A percentile compares a stretch with the other conserved stretches of the same genome.
Conservation (phyloP, 1,140 invertebrate genomes). For the Lordiphosa collinella region DNA sequence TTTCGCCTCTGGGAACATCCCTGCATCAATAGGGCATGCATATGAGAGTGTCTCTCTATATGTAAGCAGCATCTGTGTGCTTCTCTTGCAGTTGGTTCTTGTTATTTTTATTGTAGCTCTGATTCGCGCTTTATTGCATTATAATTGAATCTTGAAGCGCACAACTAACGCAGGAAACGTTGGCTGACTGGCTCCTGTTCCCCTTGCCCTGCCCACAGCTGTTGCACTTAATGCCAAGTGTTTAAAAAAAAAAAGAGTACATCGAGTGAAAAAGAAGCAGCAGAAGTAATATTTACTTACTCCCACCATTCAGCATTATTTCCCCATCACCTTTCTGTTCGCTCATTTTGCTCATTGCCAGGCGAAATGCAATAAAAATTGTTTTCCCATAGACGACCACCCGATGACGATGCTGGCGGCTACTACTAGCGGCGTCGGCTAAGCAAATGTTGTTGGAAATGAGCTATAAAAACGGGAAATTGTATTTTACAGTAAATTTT, state of each 20-base stretch:
- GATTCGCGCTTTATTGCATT: slow-evolving; percentile 78
- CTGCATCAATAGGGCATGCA: neutral
- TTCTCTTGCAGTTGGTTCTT: slow-evolving; percentile 38
- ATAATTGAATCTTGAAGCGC: slow-evolving; percentile 77
- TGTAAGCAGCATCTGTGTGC: slow-evolving; percentile 11
- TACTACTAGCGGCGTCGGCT: slow-evolving; percentile 24
- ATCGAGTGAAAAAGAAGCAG: neutral
- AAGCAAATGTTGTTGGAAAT: slow-evolving; percentile 75
- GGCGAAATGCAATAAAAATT: slow-evolving; percentile 74
- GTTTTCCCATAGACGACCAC: slow-evolving; percentile 63
- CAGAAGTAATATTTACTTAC: slow-evolving; percentile 68
- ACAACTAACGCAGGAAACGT: slow-evolving; percentile 73
- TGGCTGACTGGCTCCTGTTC: slow-evolving; percentile 60
- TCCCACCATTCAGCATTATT: slow-evolving; percentile 18
- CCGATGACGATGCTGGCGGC: slow-evolving; percentile 5
- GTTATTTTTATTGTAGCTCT: slow-evolving; percentile 76
- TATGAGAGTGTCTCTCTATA: slow-evolving; percentile 12
- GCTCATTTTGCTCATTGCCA: slow-evolving; percentile 66
- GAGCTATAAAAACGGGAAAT: slow-evolving; percentile 76
- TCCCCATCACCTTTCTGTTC: slow-evolving; percentile 3
- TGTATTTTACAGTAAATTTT: slow-evolving; percentile 75
- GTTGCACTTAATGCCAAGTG: slow-evolving; percentile 75
- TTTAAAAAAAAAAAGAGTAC: slow-evolving; percentile 50
- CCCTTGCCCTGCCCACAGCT: slow-evolving; percentile 27
- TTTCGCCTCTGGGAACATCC: slow-evolving; percentile 5